phyloP scores from a whole-genome alignment of 2,888 invertebrate genomes.

The Sarcophaga carnaria region DNA sequence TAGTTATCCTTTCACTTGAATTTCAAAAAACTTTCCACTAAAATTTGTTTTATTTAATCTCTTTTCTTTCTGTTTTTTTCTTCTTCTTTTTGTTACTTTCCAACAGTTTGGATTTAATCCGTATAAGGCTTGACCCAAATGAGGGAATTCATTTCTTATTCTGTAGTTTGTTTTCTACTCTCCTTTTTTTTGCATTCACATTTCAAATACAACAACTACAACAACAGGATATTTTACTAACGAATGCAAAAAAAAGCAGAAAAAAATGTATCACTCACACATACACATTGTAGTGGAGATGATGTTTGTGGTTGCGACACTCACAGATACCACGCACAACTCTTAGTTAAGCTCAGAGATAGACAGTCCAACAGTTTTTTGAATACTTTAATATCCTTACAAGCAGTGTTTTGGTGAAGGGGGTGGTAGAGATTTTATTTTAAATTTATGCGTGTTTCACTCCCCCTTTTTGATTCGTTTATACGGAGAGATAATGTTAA shows the following conservation, averaged over 20 bases:
- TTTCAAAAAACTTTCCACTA: too few relatives aligned
- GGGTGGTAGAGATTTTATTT: not conserved
- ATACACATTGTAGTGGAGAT: not conserved
- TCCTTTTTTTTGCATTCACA: too few relatives aligned
- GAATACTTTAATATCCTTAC: not conserved
- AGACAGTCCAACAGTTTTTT: too few relatives aligned
- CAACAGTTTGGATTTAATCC: slow-evolving; percentile 20
- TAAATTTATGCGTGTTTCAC: not conserved
- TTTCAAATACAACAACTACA: not conserved
- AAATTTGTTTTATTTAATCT: too few relatives aligned
- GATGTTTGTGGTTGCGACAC: not conserved
- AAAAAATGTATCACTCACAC: not conserved
- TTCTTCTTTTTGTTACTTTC: not conserved
- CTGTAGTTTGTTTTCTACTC: too few relatives aligned
- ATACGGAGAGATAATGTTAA: not conserved
- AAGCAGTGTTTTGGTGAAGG: not conserved
- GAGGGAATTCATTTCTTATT: slow-evolving; percentile 13
- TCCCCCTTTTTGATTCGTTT: not conserved
- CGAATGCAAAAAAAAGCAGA: not conserved
- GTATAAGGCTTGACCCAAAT: slow-evolving; percentile 41
- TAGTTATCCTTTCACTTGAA: too few relatives aligned
- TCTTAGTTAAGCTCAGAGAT: too few relatives aligned
- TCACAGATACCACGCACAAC: not conserved
- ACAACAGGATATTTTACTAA: not conserved
- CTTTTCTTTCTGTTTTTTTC: too few relatives aligned